Percentiles rank a stretch among this genome's conserved stretches.
phyloP scores from a whole-genome alignment of 2,797 vertebrate species.

The Heterohyrax brucei region DNA sequence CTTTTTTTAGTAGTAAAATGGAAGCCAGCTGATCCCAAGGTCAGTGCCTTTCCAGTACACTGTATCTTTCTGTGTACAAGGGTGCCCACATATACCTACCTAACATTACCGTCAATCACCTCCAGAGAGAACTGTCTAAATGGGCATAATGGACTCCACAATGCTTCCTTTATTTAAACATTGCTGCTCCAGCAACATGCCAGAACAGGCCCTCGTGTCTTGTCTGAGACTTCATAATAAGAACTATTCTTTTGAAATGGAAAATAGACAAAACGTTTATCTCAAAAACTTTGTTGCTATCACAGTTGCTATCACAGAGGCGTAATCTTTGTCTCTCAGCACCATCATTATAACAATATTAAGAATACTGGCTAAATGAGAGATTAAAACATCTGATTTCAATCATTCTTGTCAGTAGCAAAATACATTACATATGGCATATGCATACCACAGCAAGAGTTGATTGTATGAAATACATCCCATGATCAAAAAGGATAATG shows the following conservation, averaged over 20 bases:
- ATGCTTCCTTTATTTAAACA: slow-evolving; percentile 64
- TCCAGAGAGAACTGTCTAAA: neutral
- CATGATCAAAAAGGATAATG: slow-evolving; percentile 78
- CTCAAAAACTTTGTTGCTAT: slow-evolving; percentile 73
- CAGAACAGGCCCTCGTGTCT: slow-evolving; percentile 38
- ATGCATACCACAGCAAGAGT: slow-evolving; percentile 5
- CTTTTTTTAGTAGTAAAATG: neutral
- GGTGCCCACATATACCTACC: neutral
- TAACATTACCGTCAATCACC: neutral
- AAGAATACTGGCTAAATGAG: slow-evolving; percentile 56
- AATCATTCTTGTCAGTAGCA: slow-evolving; percentile 80
- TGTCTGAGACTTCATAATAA: slow-evolving; percentile 71
- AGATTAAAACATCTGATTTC: slow-evolving; percentile 75
- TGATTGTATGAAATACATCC: slow-evolving; percentile 40
- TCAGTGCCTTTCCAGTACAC: neutral
- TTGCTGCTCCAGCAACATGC: neutral
- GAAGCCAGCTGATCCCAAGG: neutral
- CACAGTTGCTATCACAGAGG: slow-evolving; percentile 43
- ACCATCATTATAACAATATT: slow-evolving; percentile 54
- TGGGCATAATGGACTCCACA: neutral
- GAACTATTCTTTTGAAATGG: slow-evolving; percentile 80
- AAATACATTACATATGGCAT: slow-evolving; percentile 62
- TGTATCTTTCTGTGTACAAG: neutral
- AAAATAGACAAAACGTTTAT: slow-evolving; percentile 73
- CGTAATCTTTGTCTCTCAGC: slow-evolving; percentile 75